Percentiles rank a stretch among this genome's conserved stretches.
Conservation (phyloP, 1,140 invertebrate species). For the Pseudomyrmex flavicornis region DNA sequence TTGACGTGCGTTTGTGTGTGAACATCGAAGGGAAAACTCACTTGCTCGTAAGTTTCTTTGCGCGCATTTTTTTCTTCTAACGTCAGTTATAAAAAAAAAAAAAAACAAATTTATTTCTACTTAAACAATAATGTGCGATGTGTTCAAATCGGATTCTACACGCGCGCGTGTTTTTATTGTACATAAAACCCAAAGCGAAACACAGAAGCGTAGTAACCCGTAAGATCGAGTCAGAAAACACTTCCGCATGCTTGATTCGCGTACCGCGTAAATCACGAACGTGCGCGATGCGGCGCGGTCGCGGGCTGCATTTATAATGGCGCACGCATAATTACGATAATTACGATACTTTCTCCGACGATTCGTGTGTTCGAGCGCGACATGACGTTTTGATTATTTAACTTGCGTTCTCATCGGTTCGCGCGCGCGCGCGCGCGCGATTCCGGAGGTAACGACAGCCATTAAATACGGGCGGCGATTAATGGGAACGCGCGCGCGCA, state of each 20-base stretch:
- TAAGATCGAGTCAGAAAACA: constrained; percentile 35
- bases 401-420: constrained; percentile 44
- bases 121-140: too few species aligned
- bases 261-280: constrained; percentile 46
- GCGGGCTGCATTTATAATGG: constrained; percentile 41
- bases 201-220: constrained; percentile 70
- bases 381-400: constrained; percentile 59
- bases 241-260: constrained; percentile 50
- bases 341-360: constrained; percentile 58
- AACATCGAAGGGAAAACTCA: constrained; percentile 48
- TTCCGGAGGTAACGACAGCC: constrained; percentile 47
- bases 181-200: constrained; percentile 68
- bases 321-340: constrained; percentile 61
- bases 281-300: background rate
- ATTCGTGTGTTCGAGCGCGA: constrained; percentile 32
- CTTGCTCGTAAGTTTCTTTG: background rate
- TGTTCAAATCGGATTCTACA: too few species aligned
- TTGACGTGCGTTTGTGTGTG: constrained; percentile 36
- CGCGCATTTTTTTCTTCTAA: background rate
- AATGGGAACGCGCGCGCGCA: constrained; percentile 48
- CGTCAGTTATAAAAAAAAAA: too few species aligned
- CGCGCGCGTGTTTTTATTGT: constrained; percentile 43
- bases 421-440: constrained; percentile 19
- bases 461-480: constrained; percentile 54
- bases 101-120: background rate